These are phyloP conservation scores for Brienomyrus longianalis DNA, from an alignment of 2,113 vertebrate species.

Conservation along the genomic window DNA sequence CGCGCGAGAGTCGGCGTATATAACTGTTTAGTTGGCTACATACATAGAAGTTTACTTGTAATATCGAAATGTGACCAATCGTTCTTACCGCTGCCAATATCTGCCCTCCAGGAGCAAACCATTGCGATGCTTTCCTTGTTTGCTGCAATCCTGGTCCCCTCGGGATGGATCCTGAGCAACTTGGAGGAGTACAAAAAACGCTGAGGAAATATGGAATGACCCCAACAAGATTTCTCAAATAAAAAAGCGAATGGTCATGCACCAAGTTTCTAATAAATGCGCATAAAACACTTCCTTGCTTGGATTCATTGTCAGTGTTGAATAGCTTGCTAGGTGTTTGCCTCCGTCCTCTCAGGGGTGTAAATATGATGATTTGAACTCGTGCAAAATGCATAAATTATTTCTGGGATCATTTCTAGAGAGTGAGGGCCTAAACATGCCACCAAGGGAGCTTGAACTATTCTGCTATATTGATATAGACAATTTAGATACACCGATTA, in stretches of 20 bases:
- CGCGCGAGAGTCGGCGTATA: neutral
- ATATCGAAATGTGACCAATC: neutral
- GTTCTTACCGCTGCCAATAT: neutral
- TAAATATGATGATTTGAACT: neutral
- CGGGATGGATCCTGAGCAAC: constrained; percentile 58
- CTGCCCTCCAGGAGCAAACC: constrained; percentile 57
- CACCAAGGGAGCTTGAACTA: neutral
- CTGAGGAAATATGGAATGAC: neutral
- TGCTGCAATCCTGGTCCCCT: constrained; percentile 41
- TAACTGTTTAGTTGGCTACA: neutral
- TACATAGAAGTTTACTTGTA: neutral
- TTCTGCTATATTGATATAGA: neutral
- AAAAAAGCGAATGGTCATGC: neutral
- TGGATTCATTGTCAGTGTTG: neutral
- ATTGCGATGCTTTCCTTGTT: constrained; percentile 30
- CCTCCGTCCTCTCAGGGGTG: neutral
- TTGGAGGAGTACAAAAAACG: constrained; percentile 56
- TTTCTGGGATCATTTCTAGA: neutral
- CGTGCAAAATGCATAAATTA: neutral
- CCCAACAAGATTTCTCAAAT: neutral
- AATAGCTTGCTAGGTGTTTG: neutral
- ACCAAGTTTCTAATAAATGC: neutral
- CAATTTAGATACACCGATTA: neutral
- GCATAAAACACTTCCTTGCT: neutral
- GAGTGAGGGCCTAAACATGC: neutral